These are phyloP conservation scores for Pachycephala philippinensis DNA, from an alignment of 2,113 vertebrate genomes.

Conservation along the genomic window DNA sequence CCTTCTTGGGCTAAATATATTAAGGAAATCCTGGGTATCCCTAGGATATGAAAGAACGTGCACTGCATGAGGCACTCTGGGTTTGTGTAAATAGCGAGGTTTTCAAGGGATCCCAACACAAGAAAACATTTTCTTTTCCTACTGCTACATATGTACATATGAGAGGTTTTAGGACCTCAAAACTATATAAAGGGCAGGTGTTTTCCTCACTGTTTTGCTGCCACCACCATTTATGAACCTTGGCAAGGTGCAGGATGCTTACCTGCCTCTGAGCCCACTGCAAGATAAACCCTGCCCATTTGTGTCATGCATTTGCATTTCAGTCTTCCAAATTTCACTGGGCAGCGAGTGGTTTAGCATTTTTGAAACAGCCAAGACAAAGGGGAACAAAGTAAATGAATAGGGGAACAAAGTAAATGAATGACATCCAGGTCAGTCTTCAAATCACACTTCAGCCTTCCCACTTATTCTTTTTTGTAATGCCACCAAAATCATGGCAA, in stretches of 20 bases:
- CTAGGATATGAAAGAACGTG: not conserved
- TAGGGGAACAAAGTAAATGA: not conserved
- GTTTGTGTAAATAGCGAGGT: not conserved
- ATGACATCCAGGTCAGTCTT: not conserved
- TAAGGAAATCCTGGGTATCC: conserved; percentile 34
- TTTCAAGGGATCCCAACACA: not conserved
- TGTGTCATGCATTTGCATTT: accelerated
- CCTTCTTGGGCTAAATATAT: conserved; percentile 27
- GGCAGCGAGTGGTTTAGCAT: not conserved
- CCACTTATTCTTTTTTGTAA: not conserved
- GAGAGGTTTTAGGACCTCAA: not conserved
- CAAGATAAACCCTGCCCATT: not conserved
- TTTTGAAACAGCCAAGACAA: not conserved
- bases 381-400: not conserved
- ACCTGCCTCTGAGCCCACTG: not conserved
- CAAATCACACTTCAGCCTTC: not conserved
- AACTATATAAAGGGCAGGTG: not conserved
- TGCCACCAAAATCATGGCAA: not conserved
- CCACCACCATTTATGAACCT: not conserved
- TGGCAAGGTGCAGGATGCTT: not conserved
- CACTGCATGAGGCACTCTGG: not conserved
- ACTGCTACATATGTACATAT: accelerated
- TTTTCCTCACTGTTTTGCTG: not conserved
- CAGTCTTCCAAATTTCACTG: not conserved
- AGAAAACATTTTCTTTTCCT: not conserved